phyloP scores from a whole-genome alignment of 2,888 invertebrate species.

The Bellardia pandia region DNA sequence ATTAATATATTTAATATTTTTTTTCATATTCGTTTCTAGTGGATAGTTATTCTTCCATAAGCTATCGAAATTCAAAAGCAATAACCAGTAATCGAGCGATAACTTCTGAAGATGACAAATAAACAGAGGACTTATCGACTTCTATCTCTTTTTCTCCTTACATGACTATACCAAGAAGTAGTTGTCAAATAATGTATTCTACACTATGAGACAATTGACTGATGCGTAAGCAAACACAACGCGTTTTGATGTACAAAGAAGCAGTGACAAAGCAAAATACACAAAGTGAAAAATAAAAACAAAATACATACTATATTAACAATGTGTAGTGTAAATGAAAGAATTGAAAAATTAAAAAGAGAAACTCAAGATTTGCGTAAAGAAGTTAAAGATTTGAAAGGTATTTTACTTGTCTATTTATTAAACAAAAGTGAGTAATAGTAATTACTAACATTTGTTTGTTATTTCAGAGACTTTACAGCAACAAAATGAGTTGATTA shows the following conservation, averaged over 20 bases:
- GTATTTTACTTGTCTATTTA: conserved; percentile 15
- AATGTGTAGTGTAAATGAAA: conserved; percentile 60
- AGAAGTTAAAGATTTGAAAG: conserved; percentile 61
- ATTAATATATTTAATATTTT: no score
- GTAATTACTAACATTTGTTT: neutral
- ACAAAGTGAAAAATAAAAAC: neutral
- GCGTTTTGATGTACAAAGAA: conserved; percentile 35
- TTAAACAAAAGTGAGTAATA: neutral
- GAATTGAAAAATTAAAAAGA: conserved; percentile 63
- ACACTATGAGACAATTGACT: conserved; percentile 48
- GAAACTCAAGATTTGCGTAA: conserved; percentile 61
- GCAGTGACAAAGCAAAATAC: conserved; percentile 14
- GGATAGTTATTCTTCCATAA: no score
- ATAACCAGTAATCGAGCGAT: conserved; percentile 29
- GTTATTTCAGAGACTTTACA: conserved; percentile 35
- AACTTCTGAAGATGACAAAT: neutral
- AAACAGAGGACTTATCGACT: conserved; percentile 4
- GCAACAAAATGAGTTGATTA: conserved; percentile 66
- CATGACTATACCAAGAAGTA: conserved; percentile 23
- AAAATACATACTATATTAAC: conserved; percentile 1
- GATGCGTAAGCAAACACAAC: conserved; percentile 31
- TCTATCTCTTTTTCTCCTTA: conserved; percentile 48
- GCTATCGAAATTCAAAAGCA: no score
- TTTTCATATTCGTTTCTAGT: no score
- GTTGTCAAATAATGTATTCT: conserved; percentile 64